Percentiles rank a stretch among this genome's conserved stretches.
Evolutionary conservation across 2,113 vertebrate genomes (phyloP).

Genomic region (Astatoreochromis straeleni): DNA sequence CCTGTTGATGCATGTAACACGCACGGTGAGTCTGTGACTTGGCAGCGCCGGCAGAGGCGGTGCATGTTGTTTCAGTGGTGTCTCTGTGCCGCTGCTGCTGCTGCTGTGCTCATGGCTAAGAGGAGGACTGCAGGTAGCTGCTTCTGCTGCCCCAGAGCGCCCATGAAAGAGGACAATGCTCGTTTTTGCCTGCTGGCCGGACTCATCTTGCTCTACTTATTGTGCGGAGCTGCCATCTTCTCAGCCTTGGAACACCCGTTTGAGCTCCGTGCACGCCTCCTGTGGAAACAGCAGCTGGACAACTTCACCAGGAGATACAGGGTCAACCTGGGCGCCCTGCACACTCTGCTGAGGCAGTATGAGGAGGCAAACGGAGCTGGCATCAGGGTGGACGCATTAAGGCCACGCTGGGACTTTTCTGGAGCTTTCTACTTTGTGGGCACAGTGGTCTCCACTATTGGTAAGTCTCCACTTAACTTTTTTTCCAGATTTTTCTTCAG

Average conservation of each 20-base stretch:
- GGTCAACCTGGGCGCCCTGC: conserved; percentile 58
- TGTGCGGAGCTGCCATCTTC: conserved; percentile 75
- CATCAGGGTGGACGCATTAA: conserved; percentile 66
- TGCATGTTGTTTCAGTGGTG: conserved; percentile 42
- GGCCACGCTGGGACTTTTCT: conserved; percentile 77
- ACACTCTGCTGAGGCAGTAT: conserved; percentile 69
- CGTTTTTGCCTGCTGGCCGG: conserved; percentile 74
- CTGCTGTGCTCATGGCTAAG: conserved; percentile 66
- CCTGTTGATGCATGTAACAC: not conserved
- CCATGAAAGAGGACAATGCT: conserved; percentile 75
- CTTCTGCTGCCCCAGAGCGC: conserved; percentile 63
- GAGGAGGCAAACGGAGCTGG: conserved; percentile 71
- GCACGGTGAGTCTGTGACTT: not conserved
- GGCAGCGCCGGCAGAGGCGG: not conserved
- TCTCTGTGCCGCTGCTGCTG: not conserved
- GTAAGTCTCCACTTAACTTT: conserved; percentile 35
- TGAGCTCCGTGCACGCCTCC: conserved; percentile 60
- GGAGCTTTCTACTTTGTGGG: conserved; percentile 77
- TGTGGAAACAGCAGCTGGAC: conserved; percentile 69
- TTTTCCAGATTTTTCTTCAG: not conserved
- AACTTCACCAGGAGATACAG: conserved; percentile 68
- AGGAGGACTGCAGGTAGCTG: conserved; percentile 49
- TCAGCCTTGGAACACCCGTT: conserved; percentile 72
- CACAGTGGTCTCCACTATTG: conserved; percentile 76
- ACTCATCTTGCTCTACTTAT: conserved; percentile 72